Evolutionary conservation across 2,113 vertebrate species (phyloP).

Genomic region (Macaca nemestrina): DNA sequence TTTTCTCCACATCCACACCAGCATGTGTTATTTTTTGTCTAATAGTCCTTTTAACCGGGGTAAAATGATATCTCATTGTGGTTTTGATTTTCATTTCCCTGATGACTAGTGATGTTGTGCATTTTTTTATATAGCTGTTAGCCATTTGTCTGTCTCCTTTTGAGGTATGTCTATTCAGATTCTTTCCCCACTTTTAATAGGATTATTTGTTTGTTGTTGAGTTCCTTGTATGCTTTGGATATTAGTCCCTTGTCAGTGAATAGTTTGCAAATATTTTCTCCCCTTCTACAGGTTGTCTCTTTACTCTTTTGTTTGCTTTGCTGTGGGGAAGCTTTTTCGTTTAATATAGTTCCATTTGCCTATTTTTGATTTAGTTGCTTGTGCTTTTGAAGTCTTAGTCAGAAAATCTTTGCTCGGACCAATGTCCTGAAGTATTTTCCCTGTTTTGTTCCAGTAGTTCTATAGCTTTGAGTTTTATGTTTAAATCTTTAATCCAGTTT

Average conservation of each 20-base stretch:
- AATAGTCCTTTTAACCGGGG: neutral
- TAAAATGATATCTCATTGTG: neutral
- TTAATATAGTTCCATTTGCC: neutral
- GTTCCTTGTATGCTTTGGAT: neutral
- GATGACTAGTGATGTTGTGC: neutral
- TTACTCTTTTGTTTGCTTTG: neutral
- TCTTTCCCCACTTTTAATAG: neutral
- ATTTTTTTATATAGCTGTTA: neutral
- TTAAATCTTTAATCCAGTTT: neutral
- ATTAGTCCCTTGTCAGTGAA: neutral
- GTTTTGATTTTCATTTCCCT: neutral
- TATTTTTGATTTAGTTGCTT: neutral
- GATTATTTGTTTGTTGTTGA: neutral
- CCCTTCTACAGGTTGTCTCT: neutral
- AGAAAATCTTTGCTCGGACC: neutral
- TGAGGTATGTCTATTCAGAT: neutral
- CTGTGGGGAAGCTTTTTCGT: neutral
- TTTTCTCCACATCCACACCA: neutral
- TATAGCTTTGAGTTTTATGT: neutral
- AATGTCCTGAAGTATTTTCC: neutral
- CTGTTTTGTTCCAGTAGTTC: neutral
- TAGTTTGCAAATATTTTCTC: neutral
- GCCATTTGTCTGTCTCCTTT: neutral
- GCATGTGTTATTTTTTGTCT: neutral
- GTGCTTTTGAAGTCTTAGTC: neutral